These are phyloP conservation scores for Cyrtorhinus lividipennis DNA, from an alignment of 1,140 invertebrate species.

Conservation along the genomic window DNA sequence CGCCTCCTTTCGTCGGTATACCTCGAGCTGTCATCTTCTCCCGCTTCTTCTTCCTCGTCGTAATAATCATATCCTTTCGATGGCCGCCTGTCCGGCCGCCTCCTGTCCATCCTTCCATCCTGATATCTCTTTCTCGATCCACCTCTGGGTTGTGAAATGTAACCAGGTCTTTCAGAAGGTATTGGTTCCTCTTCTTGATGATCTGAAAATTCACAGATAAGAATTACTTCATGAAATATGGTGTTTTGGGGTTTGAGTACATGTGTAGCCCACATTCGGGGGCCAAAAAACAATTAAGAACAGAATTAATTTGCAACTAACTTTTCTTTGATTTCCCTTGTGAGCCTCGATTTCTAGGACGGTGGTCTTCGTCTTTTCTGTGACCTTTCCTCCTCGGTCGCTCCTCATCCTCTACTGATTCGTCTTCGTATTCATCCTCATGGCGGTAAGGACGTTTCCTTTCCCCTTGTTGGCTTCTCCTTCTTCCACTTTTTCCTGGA, in stretches of 20 bases:
- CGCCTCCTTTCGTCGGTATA: background rate
- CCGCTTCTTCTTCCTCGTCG: constrained; percentile 19
- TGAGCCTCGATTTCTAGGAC: constrained; percentile 5
- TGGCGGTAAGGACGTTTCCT: constrained; percentile 20
- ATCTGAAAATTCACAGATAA: too few relatives aligned
- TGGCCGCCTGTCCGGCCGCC: constrained; percentile 7
- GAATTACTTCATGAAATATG: too few relatives aligned
- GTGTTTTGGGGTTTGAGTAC: too few relatives aligned
- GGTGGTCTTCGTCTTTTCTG: constrained; percentile 19
- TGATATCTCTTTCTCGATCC: constrained; percentile 7
- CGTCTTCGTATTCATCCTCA: constrained; percentile 23
- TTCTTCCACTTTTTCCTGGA: constrained; percentile 10
- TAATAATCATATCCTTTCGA: constrained; percentile 22
- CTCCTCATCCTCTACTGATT: constrained; percentile 18
- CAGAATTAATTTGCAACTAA: background rate
- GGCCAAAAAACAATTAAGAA: too few relatives aligned
- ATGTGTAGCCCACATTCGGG: too few relatives aligned
- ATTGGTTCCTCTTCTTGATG: constrained; percentile 13
- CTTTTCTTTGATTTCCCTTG: constrained; percentile 13
- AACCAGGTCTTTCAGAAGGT: constrained; percentile 21
- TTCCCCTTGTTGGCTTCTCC: constrained; percentile 12
- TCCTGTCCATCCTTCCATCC: constrained; percentile 4
- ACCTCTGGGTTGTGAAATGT: constrained; percentile 6
- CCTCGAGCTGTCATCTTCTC: background rate
- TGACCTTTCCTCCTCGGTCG: constrained; percentile 18